phyloP scores from a whole-genome alignment of 2,888 invertebrate species.

The Leucophora obtusa region DNA sequence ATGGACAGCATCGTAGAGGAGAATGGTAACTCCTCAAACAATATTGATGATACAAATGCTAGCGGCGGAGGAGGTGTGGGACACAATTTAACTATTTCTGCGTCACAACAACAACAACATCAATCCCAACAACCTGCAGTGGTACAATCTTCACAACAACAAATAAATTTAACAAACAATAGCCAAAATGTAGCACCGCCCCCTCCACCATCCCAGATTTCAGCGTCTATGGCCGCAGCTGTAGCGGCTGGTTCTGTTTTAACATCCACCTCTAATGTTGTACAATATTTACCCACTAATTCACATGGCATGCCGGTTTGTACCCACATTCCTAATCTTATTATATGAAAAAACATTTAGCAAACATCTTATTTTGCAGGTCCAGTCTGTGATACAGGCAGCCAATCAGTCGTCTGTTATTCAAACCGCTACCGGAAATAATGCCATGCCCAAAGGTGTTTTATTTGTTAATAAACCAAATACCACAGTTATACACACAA shows the following conservation, averaged over 20 bases:
- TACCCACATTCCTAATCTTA: not conserved
- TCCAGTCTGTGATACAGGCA: slow-evolving; percentile 95
- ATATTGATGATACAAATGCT: slow-evolving; percentile 69
- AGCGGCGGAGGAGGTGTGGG: slow-evolving; percentile 64
- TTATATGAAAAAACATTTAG: not conserved
- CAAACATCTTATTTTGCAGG: slow-evolving; percentile 36
- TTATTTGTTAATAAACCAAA: slow-evolving; percentile 95
- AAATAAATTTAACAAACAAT: slow-evolving; percentile 70
- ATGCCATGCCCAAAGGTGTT: slow-evolving; percentile 91
- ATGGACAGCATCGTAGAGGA: slow-evolving; percentile 97
- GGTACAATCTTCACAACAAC: slow-evolving; percentile 66
- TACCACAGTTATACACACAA: slow-evolving; percentile 92
- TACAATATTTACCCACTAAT: slow-evolving; percentile 87
- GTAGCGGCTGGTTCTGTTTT: slow-evolving; percentile 76
- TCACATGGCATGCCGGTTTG: slow-evolving; percentile 83
- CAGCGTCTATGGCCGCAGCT: slow-evolving; percentile 38
- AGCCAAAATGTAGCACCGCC: slow-evolving; percentile 49
- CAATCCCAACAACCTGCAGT: slow-evolving; percentile 47
- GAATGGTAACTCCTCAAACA: slow-evolving; percentile 83
- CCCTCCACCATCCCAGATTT: slow-evolving; percentile 34
- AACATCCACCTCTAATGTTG: slow-evolving; percentile 86
- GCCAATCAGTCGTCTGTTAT: slow-evolving; percentile 97
- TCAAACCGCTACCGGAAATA: slow-evolving; percentile 93
- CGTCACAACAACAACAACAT: slow-evolving; percentile 65
- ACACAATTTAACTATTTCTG: slow-evolving; percentile 66